Percentiles rank a stretch among this genome's conserved stretches.
Conservation (phyloP, 2,797 vertebrate species). For the Gymnoscopelus microlampas region DNA sequence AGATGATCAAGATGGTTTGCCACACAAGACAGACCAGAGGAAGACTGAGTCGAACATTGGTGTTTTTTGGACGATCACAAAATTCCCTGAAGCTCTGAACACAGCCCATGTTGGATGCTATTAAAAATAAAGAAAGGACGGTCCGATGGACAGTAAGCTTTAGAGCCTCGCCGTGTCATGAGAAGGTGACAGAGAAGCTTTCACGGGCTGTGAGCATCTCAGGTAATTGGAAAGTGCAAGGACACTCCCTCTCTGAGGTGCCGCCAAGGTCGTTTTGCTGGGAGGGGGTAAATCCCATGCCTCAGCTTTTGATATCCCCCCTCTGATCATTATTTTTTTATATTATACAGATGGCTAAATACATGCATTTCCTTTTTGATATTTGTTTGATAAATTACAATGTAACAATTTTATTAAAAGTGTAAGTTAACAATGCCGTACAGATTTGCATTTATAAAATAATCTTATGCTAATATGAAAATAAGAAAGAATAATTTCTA, state of each 20-base stretch:
- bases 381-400: too few relatives aligned
- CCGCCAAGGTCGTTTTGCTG: constrained; percentile 13
- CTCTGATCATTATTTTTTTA: too few relatives aligned
- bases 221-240: constrained; percentile 13
- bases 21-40: constrained; percentile 87
- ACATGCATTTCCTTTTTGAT: too few relatives aligned
- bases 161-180: neutral
- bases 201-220: constrained; percentile 34
- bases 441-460: too few relatives aligned
- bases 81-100: constrained; percentile 71
- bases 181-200: constrained; percentile 9
- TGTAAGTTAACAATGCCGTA: too few relatives aligned
- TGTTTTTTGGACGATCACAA: constrained; percentile 81
- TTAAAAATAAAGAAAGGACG: neutral
- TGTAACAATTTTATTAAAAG: too few relatives aligned
- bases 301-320: too few relatives aligned
- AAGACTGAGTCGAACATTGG: constrained; percentile 85
- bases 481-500: too few relatives aligned
- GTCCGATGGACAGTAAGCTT: neutral
- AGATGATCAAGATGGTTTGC: constrained; percentile 88
- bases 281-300: too few relatives aligned
- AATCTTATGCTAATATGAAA: too few relatives aligned
- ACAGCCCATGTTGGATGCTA: constrained; percentile 72
- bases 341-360: too few relatives aligned
- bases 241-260: constrained; percentile 59